Evolutionary conservation across 2,113 vertebrate genomes (phyloP), one percentile per base, ranked within the genome.

Genomic region (Zosterops hypoxanthus): DNA sequence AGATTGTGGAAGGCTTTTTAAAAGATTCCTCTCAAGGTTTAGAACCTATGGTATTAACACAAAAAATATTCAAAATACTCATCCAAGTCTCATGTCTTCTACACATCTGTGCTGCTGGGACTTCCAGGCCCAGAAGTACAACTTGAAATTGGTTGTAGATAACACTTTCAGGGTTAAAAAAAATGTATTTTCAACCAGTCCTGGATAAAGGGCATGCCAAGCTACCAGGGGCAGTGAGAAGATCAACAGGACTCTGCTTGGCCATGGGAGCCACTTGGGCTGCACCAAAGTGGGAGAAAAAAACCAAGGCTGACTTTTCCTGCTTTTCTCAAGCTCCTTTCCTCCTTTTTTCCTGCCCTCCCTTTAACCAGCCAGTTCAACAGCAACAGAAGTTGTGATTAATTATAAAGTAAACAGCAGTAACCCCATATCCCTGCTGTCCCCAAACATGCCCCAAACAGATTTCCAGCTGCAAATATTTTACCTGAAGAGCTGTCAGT

Each of bases 21-120:
- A 95, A 55, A 97, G 97, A 95, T 99, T 99, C 90, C 97, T 98
- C 95, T 99, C 99, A 77, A 99, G 90, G 46, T 99, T 99, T 71
- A 99, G 96, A 82, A 99, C 99, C 99, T 99, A 94, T 52, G 46
- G 61, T n/a, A 78, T 84, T 73, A 60, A 90, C 33, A 94, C 28
- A 87, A 75, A 95, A 82, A 4, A 68, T 17, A 72, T 19, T 88
- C 7, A 88, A 42, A n/a, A n/a, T 26, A 81, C 19, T 66, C 20
- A 59, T 19, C 24, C n/a, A 88, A 55, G 33, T 28, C 47, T 81
- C 33, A 46, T 24, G 36, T 24, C 5, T 59, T 56, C 41, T 46
- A 70, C 22, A 53, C 25, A 53, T 8, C 63, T 23, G 0, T 12
- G 61, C 31, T 69, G 17, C 14, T 59, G 36, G 59, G 6, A 64